Base-by-base conservation (phyloP, 2,797 vertebrate genomes). In the Serranus cabrilla region DNA sequence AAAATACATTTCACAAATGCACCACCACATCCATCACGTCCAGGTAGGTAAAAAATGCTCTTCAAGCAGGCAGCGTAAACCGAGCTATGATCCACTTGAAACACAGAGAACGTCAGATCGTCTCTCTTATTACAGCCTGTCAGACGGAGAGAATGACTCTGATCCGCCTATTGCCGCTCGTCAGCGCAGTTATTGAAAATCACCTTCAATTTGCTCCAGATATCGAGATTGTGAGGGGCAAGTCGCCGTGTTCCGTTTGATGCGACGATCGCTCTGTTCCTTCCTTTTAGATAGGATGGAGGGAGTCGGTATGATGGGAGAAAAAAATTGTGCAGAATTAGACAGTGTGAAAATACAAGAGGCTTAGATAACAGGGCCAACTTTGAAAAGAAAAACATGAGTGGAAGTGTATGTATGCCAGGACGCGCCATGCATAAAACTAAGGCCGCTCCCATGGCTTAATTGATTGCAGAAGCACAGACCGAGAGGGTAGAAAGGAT, bases 151-250 rank as follows among this genome's bases (percentile, higher is more conserved):
- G 73, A 80, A 76, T 42, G 39, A 85, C 83, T 86, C 70, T 83
- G 78, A 91, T 89, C 81, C 43, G 20, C 72, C 87, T 73, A 34
- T 81, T 72, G 69, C 73, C 21, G 58, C 68, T 80, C 18, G 42
- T 91, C 81, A 82, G 83, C 63, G 47, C 82, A 85, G 84, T 93
- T 92, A 91, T 89, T 84, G 85, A 92, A 94, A 94, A 94, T 95
- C 89, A 90, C 91, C 89, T 92, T 87, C 86, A 91, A 89, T 93
- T 92, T 92, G 81, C 83, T 87, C 42, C 65, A 82, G 72, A 89
- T 78, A 77, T 69, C 37, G 23, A 90, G 88, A 92, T 87, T 80
- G 76, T 27, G 58, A 74, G 40, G 74, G 46, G 52, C 69, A 80
- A 76, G 82, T 82, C 54, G 1, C 25, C 11, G 25, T 62, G 78